Evolutionary conservation across 2,113 vertebrate genomes (phyloP).

Genomic region (Phoenicopterus ruber): DNA sequence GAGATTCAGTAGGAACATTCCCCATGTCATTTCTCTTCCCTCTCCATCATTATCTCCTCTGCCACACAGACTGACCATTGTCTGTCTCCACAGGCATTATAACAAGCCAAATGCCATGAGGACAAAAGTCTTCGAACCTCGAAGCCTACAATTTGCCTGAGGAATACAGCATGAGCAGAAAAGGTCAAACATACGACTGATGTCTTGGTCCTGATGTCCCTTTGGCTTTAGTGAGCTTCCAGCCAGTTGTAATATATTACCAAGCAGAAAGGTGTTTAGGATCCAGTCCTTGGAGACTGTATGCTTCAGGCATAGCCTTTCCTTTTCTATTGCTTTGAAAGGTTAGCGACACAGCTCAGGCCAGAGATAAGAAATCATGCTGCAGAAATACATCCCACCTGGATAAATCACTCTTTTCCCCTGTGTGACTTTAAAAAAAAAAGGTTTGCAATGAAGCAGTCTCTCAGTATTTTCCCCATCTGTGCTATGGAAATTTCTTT

Average conservation of each 20-base stretch:
- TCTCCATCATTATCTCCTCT: background rate
- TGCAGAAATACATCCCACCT: background rate
- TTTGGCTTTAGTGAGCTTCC: background rate
- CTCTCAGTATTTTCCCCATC: background rate
- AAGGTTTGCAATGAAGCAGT: background rate
- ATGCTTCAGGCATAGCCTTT: background rate
- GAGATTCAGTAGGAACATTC: background rate
- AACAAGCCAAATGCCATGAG: background rate
- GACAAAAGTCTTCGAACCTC: background rate
- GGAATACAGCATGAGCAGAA: background rate
- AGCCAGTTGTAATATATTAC: background rate
- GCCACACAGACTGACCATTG: background rate
- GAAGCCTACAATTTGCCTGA: background rate
- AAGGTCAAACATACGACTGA: background rate
- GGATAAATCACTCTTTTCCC: background rate
- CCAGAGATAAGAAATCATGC: background rate
- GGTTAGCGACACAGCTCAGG: background rate
- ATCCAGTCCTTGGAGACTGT: background rate
- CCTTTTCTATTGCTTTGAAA: background rate
- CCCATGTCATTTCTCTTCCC: background rate
- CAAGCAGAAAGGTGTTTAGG: background rate
- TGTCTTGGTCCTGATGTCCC: background rate
- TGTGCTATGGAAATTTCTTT: conserved; percentile 19
- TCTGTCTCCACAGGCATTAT: background rate
- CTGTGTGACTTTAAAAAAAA: background rate